These are phyloP conservation scores for Carcina quercana DNA, from an alignment of 2,888 invertebrate genomes.

Conservation along the genomic window DNA sequence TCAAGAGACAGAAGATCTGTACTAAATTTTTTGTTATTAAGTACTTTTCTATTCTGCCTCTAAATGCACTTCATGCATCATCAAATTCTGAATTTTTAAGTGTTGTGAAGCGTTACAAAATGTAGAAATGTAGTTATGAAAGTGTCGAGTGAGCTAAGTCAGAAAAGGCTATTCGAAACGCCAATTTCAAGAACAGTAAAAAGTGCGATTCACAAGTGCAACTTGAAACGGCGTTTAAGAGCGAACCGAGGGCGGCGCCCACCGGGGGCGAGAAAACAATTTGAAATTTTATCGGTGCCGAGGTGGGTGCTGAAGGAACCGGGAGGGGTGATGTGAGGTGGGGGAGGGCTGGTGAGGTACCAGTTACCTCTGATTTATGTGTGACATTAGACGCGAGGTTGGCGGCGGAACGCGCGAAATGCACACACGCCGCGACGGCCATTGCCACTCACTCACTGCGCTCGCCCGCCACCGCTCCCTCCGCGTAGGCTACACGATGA, in stretches of 20 bases:
- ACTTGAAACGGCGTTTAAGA: slow-evolving; percentile 73
- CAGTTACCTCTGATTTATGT: slow-evolving; percentile 68
- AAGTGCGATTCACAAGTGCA: slow-evolving; percentile 74
- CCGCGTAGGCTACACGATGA: neutral
- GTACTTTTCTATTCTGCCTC: no score
- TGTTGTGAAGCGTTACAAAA: no score
- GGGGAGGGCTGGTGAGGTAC: slow-evolving; percentile 30
- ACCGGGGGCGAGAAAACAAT: slow-evolving; percentile 73
- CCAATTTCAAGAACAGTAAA: slow-evolving; percentile 71
- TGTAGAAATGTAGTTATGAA: slow-evolving; percentile 27
- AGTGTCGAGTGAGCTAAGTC: slow-evolving; percentile 40
- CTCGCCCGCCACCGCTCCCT: neutral
- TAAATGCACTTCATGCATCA: no score
- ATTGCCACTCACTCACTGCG: slow-evolving; percentile 41
- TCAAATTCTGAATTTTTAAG: no score
- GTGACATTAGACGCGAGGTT: slow-evolving; percentile 56
- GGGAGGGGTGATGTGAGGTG: slow-evolving; percentile 17
- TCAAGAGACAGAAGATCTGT: no score
- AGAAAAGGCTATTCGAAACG: slow-evolving; percentile 66
- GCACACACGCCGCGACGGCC: slow-evolving; percentile 43
- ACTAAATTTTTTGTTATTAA: no score
- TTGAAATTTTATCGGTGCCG: slow-evolving; percentile 67
- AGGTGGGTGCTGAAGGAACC: slow-evolving; percentile 47
- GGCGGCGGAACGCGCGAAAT: slow-evolving; percentile 50
- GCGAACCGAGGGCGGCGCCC: slow-evolving; percentile 70